A percentile compares a stretch with the other conserved stretches of the same genome.
Evolutionary conservation across 2,888 invertebrate species (phyloP).

Genomic region (Lycaena phlaeas): DNA sequence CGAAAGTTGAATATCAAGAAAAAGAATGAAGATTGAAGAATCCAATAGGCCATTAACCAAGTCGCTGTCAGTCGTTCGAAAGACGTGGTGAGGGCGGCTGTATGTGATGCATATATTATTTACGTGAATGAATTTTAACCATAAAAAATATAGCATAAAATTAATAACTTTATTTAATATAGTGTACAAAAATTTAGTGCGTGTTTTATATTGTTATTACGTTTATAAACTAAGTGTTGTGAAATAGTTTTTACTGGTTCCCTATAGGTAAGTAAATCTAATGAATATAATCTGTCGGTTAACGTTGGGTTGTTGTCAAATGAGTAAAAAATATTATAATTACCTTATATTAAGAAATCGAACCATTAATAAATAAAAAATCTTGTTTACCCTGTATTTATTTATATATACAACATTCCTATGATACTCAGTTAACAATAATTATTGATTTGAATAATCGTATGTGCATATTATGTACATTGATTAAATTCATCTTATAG

Average conservation of each 20-base stretch:
- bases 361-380: too few relatives aligned
- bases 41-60: neutral
- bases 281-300: too few relatives aligned
- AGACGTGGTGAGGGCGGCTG: neutral
- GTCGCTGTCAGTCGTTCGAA: neutral
- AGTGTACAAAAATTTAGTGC: neutral
- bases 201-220: neutral
- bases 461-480: too few relatives aligned
- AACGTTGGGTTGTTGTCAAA: too few relatives aligned
- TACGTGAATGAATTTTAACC: neutral
- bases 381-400: too few relatives aligned
- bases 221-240: neutral
- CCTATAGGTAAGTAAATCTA: neutral
- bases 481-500: too few relatives aligned
- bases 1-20: neutral
- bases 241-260: neutral
- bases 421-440: too few relatives aligned
- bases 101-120: neutral
- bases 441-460: too few relatives aligned
- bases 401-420: too few relatives aligned
- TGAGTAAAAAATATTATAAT: too few relatives aligned
- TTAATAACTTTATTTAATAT: neutral
- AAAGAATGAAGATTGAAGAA: neutral
- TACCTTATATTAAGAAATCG: too few relatives aligned
- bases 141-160: neutral